Evolutionary conservation across 2,888 invertebrate genomes (phyloP).

Genomic region (Theretra japonica): DNA sequence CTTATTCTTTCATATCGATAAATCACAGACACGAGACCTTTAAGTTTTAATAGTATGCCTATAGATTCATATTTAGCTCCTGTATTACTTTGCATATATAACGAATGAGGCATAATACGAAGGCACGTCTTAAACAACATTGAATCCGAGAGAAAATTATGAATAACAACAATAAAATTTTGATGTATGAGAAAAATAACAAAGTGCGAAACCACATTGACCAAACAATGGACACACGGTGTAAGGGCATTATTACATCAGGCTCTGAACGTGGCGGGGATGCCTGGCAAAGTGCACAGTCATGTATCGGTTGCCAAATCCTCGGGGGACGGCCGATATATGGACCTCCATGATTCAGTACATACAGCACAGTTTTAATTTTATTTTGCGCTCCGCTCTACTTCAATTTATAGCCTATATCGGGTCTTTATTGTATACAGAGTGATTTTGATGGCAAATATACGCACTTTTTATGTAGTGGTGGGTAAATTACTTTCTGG

Average conservation of each 20-base stretch:
- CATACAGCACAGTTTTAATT: constrained; percentile 72
- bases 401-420: constrained; percentile 69
- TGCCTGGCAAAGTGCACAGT: constrained; percentile 76
- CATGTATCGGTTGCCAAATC: constrained; percentile 82
- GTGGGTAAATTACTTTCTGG: not conserved
- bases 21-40: no score
- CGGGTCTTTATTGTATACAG: constrained; percentile 62
- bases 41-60: no score
- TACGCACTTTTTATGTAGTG: constrained; percentile 3
- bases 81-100: no score
- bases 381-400: constrained; percentile 66
- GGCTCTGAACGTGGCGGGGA: constrained; percentile 48
- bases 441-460: constrained; percentile 45
- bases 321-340: constrained; percentile 66
- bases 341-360: constrained; percentile 68
- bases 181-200: constrained; percentile 15
- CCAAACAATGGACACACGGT: constrained; percentile 32
- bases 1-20: no score
- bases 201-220: constrained; percentile 22
- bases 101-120: no score
- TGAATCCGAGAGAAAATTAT: not conserved
- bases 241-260: constrained; percentile 32
- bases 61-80: no score
- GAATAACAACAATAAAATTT: constrained; percentile 8
- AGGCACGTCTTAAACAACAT: no score